Conservation (phyloP, 2,888 invertebrate genomes). For the Andrena hattorfiana region DNA sequence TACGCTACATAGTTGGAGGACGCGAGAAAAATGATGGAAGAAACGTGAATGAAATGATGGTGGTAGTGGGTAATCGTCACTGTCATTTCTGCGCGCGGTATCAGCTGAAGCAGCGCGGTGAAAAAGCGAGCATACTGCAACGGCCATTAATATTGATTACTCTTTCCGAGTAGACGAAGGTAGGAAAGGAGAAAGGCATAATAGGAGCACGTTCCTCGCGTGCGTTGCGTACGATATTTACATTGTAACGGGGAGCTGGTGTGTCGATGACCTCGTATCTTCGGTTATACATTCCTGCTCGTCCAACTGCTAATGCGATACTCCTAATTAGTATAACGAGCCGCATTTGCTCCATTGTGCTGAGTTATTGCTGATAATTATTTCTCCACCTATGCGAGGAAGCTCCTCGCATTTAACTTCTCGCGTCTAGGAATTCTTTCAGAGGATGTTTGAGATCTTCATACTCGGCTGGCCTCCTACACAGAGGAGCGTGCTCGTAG, state of each 20-base stretch:
- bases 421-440: neutral
- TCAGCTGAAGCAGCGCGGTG: slow-evolving; percentile 27
- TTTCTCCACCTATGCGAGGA: slow-evolving; percentile 19
- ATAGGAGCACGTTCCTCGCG: slow-evolving; percentile 60
- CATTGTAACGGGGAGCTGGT: slow-evolving; percentile 71
- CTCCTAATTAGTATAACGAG: slow-evolving; percentile 76
- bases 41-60: no score
- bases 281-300: slow-evolving; percentile 68
- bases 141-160: slow-evolving; percentile 54
- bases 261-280: slow-evolving; percentile 77
- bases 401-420: slow-evolving; percentile 4
- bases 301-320: slow-evolving; percentile 75
- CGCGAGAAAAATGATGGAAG: neutral
- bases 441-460: neutral
- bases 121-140: slow-evolving; percentile 19
- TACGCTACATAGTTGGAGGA: no score
- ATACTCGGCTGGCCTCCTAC: neutral
- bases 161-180: slow-evolving; percentile 20
- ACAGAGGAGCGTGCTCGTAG: neutral
- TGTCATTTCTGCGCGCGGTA: no score
- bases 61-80: no score
- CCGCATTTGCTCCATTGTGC: slow-evolving; percentile 33
- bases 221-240: slow-evolving; percentile 66
- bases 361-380: slow-evolving; percentile 42
- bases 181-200: slow-evolving; percentile 63